Evolutionary conservation across 2,113 vertebrate genomes (phyloP).

Genomic region (Solea solea): DNA sequence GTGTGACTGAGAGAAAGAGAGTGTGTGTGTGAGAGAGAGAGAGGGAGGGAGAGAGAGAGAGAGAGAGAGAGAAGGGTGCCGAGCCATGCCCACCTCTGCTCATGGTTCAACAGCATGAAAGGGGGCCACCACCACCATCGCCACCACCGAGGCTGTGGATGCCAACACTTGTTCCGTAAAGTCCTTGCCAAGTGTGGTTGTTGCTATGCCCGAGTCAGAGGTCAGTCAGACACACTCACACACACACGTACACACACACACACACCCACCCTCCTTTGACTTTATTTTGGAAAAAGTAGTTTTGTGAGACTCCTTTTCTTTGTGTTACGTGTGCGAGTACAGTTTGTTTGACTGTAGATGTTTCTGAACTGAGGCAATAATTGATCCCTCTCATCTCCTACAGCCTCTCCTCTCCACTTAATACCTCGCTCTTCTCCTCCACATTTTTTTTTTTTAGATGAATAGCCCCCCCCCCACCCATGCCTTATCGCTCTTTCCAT

Average conservation of each 20-base stretch:
- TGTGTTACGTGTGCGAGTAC: neutral
- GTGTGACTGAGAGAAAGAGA: constrained; percentile 13
- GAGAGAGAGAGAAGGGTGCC: constrained; percentile 45
- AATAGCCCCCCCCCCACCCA: constrained; percentile 51
- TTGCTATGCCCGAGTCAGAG: constrained; percentile 91
- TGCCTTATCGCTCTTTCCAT: constrained; percentile 59
- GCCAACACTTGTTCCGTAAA: constrained; percentile 95
- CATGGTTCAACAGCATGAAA: constrained; percentile 87
- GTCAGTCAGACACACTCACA: constrained; percentile 80
- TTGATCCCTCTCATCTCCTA: neutral
- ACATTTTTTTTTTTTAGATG: constrained; percentile 48
- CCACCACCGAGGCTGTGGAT: constrained; percentile 89
- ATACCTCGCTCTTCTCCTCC: constrained; percentile 16
- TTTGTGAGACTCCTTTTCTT: neutral
- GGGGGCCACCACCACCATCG: constrained; percentile 84
- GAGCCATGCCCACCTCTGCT: constrained; percentile 85
- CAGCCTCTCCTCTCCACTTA: neutral
- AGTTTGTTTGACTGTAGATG: constrained; percentile 7
- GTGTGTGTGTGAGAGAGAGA: neutral
- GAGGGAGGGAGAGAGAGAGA: neutral
- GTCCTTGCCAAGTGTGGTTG: constrained; percentile 94
- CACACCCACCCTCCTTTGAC: neutral
- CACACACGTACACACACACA: neutral
- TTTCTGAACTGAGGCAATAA: constrained; percentile 15
- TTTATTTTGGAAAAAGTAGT: neutral